Evolutionary conservation across 2,888 invertebrate genomes (phyloP).

Genomic region (Nebria salina): DNA sequence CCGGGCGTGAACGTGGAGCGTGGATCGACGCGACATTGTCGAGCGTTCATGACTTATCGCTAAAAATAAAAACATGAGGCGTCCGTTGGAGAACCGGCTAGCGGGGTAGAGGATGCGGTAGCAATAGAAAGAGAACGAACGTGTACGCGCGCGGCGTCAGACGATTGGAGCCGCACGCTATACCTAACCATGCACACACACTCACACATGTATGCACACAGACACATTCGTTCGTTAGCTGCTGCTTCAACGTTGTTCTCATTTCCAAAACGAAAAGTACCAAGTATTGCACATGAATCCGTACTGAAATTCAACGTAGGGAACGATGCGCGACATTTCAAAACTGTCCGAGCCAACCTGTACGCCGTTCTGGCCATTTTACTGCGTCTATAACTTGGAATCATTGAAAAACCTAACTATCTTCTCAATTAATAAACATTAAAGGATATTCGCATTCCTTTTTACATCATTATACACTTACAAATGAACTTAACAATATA

Average conservation of each 20-base stretch:
- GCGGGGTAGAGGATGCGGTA: neutral
- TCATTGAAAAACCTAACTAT: neutral
- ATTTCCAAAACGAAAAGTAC: constrained; percentile 51
- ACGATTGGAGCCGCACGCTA: constrained; percentile 5
- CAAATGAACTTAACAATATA: too few relatives aligned
- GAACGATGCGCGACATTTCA: constrained; percentile 51
- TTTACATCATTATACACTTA: too few relatives aligned
- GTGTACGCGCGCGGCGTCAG: constrained; percentile 12
- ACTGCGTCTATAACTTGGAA: neutral
- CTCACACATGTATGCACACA: constrained; percentile 4
- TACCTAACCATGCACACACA: neutral
- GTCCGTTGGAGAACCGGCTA: neutral
- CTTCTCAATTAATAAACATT: too few relatives aligned
- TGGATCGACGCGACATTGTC: constrained; percentile 43
- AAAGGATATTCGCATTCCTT: too few relatives aligned
- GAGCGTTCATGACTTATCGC: constrained; percentile 30
- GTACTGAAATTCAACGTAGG: constrained; percentile 61
- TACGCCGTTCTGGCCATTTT: constrained; percentile 21
- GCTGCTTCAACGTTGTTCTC: constrained; percentile 41
- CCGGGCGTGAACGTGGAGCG: constrained; percentile 17
- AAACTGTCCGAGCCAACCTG: constrained; percentile 4
- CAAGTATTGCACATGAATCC: constrained; percentile 60
- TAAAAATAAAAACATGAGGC: constrained; percentile 35
- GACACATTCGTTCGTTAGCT: constrained; percentile 9
- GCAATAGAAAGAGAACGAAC: neutral